Conservation (phyloP, 2,797 vertebrate species). For the Brachyrhaphis roseni region DNA sequence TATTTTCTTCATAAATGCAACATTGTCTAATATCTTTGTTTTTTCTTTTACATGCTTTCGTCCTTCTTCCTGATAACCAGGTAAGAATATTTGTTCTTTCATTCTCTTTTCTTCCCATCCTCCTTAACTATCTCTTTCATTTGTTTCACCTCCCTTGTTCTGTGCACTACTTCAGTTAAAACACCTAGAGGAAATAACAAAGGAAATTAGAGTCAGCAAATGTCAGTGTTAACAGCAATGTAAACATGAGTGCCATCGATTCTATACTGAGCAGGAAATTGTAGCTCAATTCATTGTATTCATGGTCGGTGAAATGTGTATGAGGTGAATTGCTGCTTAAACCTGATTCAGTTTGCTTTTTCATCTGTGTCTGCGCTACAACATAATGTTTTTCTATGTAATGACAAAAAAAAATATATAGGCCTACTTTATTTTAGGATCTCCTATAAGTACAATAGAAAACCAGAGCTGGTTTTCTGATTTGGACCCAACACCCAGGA, state of each 20-base stretch:
- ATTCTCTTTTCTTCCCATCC: neutral
- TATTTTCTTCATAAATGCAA: constrained; percentile 11
- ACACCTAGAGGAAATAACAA: constrained; percentile 29
- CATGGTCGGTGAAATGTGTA: constrained; percentile 7
- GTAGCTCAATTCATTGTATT: constrained; percentile 14
- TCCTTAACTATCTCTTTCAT: neutral
- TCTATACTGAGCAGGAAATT: constrained; percentile 42
- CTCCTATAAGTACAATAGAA: neutral
- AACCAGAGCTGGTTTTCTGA: neutral
- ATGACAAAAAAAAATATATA: neutral
- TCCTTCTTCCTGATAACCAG: constrained; percentile 51
- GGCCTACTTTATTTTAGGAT: neutral
- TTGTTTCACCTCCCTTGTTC: neutral
- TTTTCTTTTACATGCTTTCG: constrained; percentile 56
- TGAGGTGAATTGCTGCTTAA: neutral
- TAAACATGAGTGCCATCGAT: constrained; percentile 72
- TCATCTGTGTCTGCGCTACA: neutral
- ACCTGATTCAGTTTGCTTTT: neutral
- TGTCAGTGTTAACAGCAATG: constrained; percentile 66
- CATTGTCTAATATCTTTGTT: constrained; percentile 29
- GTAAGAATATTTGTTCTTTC: constrained; percentile 59
- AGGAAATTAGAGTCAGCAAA: constrained; percentile 43
- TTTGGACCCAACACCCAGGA: constrained; percentile 9
- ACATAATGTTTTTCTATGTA: neutral
- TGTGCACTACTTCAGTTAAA: constrained; percentile 18